These are phyloP conservation scores for Oryzias curvinotus DNA, from an alignment of 2,113 vertebrate genomes.

Conservation along the genomic window DNA sequence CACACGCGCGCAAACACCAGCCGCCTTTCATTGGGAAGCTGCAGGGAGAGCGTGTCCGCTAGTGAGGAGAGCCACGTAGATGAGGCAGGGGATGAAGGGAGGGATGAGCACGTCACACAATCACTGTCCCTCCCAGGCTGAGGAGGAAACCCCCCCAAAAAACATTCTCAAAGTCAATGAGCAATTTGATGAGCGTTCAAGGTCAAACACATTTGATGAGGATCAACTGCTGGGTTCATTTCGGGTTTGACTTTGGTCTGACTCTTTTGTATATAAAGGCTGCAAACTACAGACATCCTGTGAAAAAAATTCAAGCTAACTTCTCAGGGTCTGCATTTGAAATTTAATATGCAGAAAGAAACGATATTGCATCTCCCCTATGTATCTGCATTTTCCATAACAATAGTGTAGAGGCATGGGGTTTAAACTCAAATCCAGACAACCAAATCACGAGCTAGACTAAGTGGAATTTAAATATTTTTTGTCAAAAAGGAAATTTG, in stretches of 20 bases:
- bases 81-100: constrained; percentile 26
- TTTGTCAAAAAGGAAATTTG: too few species aligned
- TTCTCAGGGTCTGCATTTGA: too few species aligned
- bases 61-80: constrained; percentile 18
- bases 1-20: not conserved
- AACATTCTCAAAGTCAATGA: not conserved
- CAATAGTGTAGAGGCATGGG: too few species aligned
- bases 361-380: too few species aligned
- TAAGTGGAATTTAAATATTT: too few species aligned
- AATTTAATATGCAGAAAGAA: too few species aligned
- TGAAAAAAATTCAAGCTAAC: too few species aligned
- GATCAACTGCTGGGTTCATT: too few species aligned
- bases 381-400: too few species aligned
- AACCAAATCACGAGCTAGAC: too few species aligned
- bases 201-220: not conserved
- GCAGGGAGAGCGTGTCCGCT: constrained; percentile 16
- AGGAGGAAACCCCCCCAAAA: constrained; percentile 18
- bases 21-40: constrained; percentile 7
- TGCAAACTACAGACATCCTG: not conserved
- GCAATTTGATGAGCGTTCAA: not conserved
- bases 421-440: too few species aligned
- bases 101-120: constrained; percentile 26
- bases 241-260: too few species aligned
- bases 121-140: constrained; percentile 6
- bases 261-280: not conserved